Base-by-base conservation (phyloP, 2,888 invertebrate species). In the Rhodophaea formosa region DNA sequence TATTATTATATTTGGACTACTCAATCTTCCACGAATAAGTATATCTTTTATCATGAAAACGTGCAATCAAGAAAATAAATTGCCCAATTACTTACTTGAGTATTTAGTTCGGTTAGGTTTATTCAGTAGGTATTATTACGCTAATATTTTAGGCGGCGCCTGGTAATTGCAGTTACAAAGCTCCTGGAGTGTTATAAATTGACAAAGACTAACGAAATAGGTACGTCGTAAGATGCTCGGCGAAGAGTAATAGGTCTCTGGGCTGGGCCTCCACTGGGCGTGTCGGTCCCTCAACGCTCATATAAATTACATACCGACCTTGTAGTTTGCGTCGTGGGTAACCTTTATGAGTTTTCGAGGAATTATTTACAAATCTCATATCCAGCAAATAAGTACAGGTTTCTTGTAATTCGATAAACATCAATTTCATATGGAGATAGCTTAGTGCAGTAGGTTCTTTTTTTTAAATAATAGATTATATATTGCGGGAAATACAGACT, bases 171-270 rank as follows among this genome's bases (percentile, higher is more conserved):
- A 23, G 15, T n/a, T 29, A 10, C 29, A 45, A 8, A 3, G 7
- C 17, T 70, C 35, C 30, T 10, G 35, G 3, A 5, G 35, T 10
- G 35, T 35, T 35, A n/a, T 35, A 70, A 71, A 75, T 76, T 74
- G 68, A 65, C 64, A 39, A 5, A 39, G 39, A 39, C 53, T 67
- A 70, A 70, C 69, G 64, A 69, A 68, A 66, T 62, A 56, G 6
- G 32, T 12, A 12, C 39, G 17, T 23, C 39, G 5, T 55, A 46
- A 53, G 53, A 51, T 53, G 52, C 29, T 35, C 44, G 15, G 43
- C 43, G 30, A 45, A 49, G 60, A 62, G 51, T 69, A 64, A 64
- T 65, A 60, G 58, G 53, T 54, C 56, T 45, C 56, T 53, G 49
- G 47, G 43, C 29, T 46, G 30, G 47, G 47, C 47, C 47, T 30